Evolutionary conservation across 64 coral and sea anemone species (phyloP).

Genomic region (Platygyra sinensis): DNA sequence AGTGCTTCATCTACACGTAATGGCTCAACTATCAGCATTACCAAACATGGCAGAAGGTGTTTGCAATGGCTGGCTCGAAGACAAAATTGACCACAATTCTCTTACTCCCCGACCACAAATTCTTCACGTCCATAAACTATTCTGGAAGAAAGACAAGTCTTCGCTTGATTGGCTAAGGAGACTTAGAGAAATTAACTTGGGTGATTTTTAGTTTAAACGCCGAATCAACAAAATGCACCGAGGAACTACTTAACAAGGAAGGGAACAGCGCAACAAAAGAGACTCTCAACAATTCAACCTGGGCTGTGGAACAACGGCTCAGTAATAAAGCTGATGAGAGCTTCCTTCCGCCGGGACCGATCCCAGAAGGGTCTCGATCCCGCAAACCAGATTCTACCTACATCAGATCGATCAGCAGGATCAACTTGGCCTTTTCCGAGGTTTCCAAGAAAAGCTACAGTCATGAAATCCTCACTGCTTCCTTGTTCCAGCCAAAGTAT

Average conservation of each 20-base stretch:
- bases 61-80: background rate
- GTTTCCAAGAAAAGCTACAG: background rate
- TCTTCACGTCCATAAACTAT: background rate
- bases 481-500: background rate
- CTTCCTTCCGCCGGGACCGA: background rate
- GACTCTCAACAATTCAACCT: background rate
- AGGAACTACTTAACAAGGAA: background rate
- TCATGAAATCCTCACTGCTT: background rate
- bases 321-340: background rate
- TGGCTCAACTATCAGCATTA: too few relatives aligned
- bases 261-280: too few relatives aligned
- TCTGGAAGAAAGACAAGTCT: background rate
- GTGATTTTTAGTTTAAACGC: background rate
- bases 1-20: too few relatives aligned
- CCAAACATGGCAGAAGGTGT: background rate
- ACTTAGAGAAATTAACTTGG: background rate
- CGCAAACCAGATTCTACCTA: constrained; percentile 14
- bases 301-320: background rate
- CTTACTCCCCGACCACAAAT: background rate
- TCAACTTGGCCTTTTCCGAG: background rate
- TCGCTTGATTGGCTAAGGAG: background rate
- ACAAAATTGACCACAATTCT: background rate
- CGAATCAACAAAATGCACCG: background rate
- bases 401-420: background rate
- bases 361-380: background rate